These are phyloP conservation scores for Prosapia bicincta DNA, from an alignment of 2,888 invertebrate species.

Conservation along the genomic window DNA sequence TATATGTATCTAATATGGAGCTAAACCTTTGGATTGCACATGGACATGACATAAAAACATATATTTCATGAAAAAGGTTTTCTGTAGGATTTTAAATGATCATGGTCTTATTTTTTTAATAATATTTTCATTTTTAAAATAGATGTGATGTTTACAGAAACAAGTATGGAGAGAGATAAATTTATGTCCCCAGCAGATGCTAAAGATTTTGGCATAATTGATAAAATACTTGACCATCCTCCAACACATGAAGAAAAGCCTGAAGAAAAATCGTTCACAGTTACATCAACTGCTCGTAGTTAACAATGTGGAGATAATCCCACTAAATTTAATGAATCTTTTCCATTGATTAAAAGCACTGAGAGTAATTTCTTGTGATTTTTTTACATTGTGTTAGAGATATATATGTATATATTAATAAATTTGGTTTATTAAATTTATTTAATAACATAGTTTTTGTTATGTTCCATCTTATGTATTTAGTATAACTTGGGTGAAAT, in stretches of 20 bases:
- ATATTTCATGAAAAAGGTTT: neutral
- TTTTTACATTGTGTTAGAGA: neutral
- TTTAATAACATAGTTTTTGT: no score
- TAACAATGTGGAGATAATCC: no score
- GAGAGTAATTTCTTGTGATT: neutral
- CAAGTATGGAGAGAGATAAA: slow-evolving; percentile 89
- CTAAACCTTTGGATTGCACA: neutral
- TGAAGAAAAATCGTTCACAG: neutral
- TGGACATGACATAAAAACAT: neutral
- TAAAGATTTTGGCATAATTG: slow-evolving; percentile 88
- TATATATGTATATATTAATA: no score
- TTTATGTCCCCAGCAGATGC: slow-evolving; percentile 94
- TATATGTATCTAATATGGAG: no score
- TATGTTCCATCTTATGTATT: no score
- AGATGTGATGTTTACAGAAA: slow-evolving; percentile 53
- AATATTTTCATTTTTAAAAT: no score
- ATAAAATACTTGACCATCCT: slow-evolving; percentile 86
- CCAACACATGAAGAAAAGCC: slow-evolving; percentile 17
- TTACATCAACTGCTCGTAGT: neutral
- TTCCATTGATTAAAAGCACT: neutral
- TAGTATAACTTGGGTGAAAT: no score
- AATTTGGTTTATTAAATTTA: no score
- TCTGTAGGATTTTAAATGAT: neutral
- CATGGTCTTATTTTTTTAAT: no score
- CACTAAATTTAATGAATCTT: neutral